Conservation (phyloP, 2,113 vertebrate species). For the Cebidichthys violaceus region DNA sequence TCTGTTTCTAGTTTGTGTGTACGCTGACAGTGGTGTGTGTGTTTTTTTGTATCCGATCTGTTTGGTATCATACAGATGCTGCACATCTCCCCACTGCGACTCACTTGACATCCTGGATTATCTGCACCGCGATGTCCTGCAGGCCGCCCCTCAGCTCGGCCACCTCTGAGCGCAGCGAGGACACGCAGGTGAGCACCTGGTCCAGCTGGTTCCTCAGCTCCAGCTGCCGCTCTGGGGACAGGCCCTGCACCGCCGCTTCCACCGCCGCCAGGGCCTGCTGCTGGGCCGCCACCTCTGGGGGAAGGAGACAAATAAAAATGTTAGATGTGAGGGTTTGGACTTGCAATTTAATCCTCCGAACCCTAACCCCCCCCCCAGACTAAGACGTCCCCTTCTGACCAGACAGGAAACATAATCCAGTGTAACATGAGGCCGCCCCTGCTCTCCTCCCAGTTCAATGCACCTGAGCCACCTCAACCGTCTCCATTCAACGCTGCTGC, state of each 20-base stretch:
- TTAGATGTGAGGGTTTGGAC: neutral
- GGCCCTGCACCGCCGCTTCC: slow-evolving; percentile 65
- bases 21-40: no score
- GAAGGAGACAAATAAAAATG: neutral
- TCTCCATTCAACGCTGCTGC: neutral
- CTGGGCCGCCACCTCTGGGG: slow-evolving; percentile 67
- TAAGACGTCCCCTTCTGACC: neutral
- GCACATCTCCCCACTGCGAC: slow-evolving; percentile 1
- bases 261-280: slow-evolving; percentile 55
- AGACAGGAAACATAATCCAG: neutral
- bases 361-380: neutral
- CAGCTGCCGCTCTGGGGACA: slow-evolving; percentile 81
- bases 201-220: slow-evolving; percentile 91
- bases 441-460: neutral
- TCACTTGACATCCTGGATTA: slow-evolving; percentile 91
- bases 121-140: slow-evolving; percentile 86
- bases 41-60: neutral
- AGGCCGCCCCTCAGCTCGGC: slow-evolving; percentile 88
- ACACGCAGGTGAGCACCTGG: slow-evolving; percentile 85
- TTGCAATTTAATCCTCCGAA: neutral
- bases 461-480: neutral
- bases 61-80: neutral
- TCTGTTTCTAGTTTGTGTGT: no score
- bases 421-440: no score
- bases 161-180: slow-evolving; percentile 87